These are phyloP conservation scores for Bombyx huttoni DNA, from an alignment of 2,888 invertebrate genomes.

Conservation along the genomic window DNA sequence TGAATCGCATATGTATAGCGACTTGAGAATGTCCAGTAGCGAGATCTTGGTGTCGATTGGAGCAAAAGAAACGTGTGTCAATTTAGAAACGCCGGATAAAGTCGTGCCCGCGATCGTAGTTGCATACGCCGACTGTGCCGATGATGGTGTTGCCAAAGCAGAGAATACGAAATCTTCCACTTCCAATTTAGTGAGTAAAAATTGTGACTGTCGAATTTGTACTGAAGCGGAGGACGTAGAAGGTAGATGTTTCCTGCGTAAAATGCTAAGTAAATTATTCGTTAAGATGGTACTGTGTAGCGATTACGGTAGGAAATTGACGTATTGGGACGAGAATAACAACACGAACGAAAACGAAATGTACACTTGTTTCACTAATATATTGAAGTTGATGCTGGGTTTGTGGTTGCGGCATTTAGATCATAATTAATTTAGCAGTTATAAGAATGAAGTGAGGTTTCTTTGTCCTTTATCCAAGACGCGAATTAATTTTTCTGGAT, in stretches of 20 bases:
- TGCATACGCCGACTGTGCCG: slow-evolving; percentile 15
- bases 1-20: neutral
- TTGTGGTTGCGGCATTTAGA: slow-evolving; percentile 63
- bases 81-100: slow-evolving; percentile 3
- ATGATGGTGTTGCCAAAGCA: slow-evolving; percentile 31
- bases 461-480: too few relatives aligned
- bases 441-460: too few relatives aligned
- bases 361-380: slow-evolving; percentile 48
- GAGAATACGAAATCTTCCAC: slow-evolving; percentile 20
- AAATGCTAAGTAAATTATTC: slow-evolving; percentile 37
- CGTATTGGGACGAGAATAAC: slow-evolving; percentile 49
- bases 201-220: slow-evolving; percentile 61
- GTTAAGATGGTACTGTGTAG: slow-evolving; percentile 34
- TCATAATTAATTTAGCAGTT: slow-evolving; percentile 28
- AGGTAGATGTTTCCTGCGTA: slow-evolving; percentile 29
- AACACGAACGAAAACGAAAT: slow-evolving; percentile 47
- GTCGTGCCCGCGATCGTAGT: slow-evolving; percentile 24
- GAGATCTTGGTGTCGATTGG: neutral
- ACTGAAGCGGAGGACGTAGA: slow-evolving; percentile 23
- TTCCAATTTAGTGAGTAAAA: slow-evolving; percentile 42
- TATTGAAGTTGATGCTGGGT: slow-evolving; percentile 55
- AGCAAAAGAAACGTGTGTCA: slow-evolving; percentile 6
- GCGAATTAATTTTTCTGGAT: too few relatives aligned
- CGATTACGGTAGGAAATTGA: slow-evolving; percentile 34
- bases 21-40: neutral